Evolutionary conservation across 2,888 invertebrate species (phyloP), one percentile per base, ranked within the genome.

Genomic region (Chymomyza fuscimana): DNA sequence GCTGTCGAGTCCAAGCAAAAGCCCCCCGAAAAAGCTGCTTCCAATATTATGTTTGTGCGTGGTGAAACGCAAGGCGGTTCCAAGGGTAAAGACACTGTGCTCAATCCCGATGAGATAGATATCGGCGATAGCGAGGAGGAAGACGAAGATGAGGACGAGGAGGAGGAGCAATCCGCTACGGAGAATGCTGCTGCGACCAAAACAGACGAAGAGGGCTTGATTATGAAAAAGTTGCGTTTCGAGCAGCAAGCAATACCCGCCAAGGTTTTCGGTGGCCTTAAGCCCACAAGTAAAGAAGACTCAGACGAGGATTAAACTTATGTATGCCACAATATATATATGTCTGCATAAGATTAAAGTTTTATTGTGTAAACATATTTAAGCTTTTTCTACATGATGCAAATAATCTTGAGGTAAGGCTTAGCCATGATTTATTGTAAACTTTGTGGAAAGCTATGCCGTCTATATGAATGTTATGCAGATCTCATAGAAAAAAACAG

Each of bases 221-320:
- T 93, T 7, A 93, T 93, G 86, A 94, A 93, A 91, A 94, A 94
- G 73, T 93, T 96, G 75, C 95, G 95, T 46, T 94, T 98, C 67
- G 96, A 97, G 89, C 96, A 97, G 90, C 96, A 97, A 92, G 93
- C 93, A 36, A 94, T 99, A 78, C 99, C 99, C 50, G 94, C 95
- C 59, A 96, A 98, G 92, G 97, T 99, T 4, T 99, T 98, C 93
- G 98, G 98, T 72, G 94, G 96, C 78, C 93, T 97, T 81, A 91
- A 90, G 63, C 88, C 89, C 22, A 67, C 59, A 50, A 86, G 76
- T n/a, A 76, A 79, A 4, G 76, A 76, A 12, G 89, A 89, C 32
- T 88, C 88, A 15, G 89, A 89, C n/a, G 90, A 89, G n/a, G 89
- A 88, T 22, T 81, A 66, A 73, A 10, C 19, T 63, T 16, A 3